A percentile compares a stretch with the other conserved stretches of the same genome.
Conservation (phyloP, 2,797 vertebrate species). For the Enteromius radiatus region DNA sequence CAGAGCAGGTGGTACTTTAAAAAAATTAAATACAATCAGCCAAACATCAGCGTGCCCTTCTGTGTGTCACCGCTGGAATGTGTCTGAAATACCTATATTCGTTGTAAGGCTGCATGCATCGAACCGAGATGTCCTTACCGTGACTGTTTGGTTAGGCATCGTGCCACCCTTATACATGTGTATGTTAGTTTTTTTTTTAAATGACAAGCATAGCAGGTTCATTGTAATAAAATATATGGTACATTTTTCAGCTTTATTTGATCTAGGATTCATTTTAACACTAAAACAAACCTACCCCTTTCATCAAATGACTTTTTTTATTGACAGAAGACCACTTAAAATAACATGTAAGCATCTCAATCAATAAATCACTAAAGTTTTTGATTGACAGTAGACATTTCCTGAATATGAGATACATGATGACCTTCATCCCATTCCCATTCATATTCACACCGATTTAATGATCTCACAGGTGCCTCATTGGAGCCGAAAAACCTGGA, state of each 20-base stretch:
- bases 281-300: not conserved
- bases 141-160: too few relatives aligned
- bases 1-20: too few relatives aligned
- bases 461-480: not conserved
- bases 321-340: not conserved
- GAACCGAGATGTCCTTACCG: too few relatives aligned
- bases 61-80: too few relatives aligned
- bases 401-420: not conserved
- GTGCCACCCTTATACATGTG: too few relatives aligned
- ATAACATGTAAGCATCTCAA: not conserved
- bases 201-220: too few relatives aligned
- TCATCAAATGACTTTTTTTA: not conserved
- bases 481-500: not conserved
- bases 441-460: constrained; percentile 1
- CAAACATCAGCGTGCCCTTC: too few relatives aligned
- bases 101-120: too few relatives aligned
- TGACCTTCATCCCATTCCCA: not conserved
- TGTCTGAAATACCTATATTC: too few relatives aligned
- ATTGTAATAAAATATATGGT: too few relatives aligned
- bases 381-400: constrained; percentile 9
- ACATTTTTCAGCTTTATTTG: not conserved
- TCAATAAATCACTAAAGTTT: constrained; percentile 12
- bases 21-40: too few relatives aligned
- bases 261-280: not conserved
- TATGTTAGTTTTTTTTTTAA: too few relatives aligned